Evolutionary conservation across 1,140 invertebrate genomes (phyloP).

Genomic region (Bombus confusus): DNA sequence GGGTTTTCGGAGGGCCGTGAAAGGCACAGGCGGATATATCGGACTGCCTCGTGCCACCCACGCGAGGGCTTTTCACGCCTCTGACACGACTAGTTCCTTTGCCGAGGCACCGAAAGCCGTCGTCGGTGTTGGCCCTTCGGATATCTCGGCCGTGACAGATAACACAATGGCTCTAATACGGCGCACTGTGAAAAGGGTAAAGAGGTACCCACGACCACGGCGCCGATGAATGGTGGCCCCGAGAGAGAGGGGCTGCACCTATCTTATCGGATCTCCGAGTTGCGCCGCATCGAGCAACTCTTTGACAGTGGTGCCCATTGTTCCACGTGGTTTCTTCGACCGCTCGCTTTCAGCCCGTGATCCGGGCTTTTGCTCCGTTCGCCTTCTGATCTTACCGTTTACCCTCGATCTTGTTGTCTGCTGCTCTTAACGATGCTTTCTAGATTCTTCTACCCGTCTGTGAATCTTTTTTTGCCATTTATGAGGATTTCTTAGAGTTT

Average conservation of each 20-base stretch:
- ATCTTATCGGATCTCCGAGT: constrained; percentile 74
- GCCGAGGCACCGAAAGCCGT: constrained; percentile 62
- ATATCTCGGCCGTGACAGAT: constrained; percentile 75
- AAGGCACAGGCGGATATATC: constrained; percentile 40
- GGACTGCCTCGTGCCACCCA: constrained; percentile 69
- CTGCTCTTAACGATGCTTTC: not conserved
- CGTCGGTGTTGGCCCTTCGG: constrained; percentile 72
- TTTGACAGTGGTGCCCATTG: constrained; percentile 74
- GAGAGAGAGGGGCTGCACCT: constrained; percentile 47
- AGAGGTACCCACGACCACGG: constrained; percentile 67
- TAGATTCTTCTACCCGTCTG: too few relatives aligned
- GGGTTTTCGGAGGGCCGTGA: constrained; percentile 41
- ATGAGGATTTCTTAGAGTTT: too few relatives aligned
- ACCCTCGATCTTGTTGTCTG: constrained; percentile 1
- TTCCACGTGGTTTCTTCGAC: constrained; percentile 58
- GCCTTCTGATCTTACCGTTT: constrained; percentile 28
- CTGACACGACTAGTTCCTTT: constrained; percentile 75
- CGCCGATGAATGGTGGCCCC: constrained; percentile 68
- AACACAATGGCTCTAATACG: constrained; percentile 78
- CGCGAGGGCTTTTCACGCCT: constrained; percentile 74
- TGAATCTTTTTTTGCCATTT: not conserved
- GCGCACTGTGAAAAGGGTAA: constrained; percentile 74
- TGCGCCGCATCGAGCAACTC: constrained; percentile 62
- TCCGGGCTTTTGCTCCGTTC: constrained; percentile 4
- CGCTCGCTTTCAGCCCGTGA: constrained; percentile 34